Percentiles rank a stretch among this genome's conserved stretches.
phyloP scores from a whole-genome alignment of 2,797 vertebrate genomes.

The Petrocephalus sullivani region DNA sequence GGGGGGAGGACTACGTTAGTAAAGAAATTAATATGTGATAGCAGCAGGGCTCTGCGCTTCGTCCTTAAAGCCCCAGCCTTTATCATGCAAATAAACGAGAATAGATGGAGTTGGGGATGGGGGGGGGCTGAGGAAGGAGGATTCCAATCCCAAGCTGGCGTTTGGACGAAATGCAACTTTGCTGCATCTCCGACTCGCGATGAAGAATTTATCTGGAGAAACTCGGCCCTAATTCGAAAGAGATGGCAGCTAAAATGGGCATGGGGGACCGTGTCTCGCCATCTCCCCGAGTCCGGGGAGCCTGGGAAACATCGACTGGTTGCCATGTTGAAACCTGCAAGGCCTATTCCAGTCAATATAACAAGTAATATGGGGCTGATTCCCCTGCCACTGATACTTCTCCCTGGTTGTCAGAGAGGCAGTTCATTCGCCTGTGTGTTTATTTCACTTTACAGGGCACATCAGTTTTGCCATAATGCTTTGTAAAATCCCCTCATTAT shows the following conservation, averaged over 20 bases:
- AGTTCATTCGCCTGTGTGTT: conserved; percentile 6
- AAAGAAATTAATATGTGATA: conserved; percentile 58
- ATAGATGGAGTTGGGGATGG: conserved; percentile 62
- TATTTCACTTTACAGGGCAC: conserved; percentile 23
- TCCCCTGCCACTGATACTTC: not conserved
- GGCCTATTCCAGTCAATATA: conserved; percentile 63
- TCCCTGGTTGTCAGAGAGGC: conserved; percentile 2
- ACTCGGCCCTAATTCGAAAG: conserved; percentile 85
- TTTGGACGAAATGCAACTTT: conserved; percentile 81
- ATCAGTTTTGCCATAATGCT: conserved; percentile 27
- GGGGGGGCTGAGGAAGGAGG: conserved; percentile 57
- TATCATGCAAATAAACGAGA: conserved; percentile 90
- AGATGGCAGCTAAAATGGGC: conserved; percentile 80
- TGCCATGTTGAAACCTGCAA: conserved; percentile 57
- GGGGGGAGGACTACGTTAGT: conserved; percentile 38
- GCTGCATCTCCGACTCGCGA: conserved; percentile 65
- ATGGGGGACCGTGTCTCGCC: conserved; percentile 75
- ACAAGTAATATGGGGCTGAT: conserved; percentile 38
- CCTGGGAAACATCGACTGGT: conserved; percentile 52
- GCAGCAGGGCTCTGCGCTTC: conserved; percentile 56
- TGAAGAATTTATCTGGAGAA: conserved; percentile 75
- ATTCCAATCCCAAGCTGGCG: conserved; percentile 80
- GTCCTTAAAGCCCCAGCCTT: conserved; percentile 67
- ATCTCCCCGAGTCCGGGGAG: conserved; percentile 63
- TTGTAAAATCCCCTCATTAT: conserved; percentile 46